Evolutionary conservation across 2,888 invertebrate genomes (phyloP).

Genomic region (Amphipoea oculea): DNA sequence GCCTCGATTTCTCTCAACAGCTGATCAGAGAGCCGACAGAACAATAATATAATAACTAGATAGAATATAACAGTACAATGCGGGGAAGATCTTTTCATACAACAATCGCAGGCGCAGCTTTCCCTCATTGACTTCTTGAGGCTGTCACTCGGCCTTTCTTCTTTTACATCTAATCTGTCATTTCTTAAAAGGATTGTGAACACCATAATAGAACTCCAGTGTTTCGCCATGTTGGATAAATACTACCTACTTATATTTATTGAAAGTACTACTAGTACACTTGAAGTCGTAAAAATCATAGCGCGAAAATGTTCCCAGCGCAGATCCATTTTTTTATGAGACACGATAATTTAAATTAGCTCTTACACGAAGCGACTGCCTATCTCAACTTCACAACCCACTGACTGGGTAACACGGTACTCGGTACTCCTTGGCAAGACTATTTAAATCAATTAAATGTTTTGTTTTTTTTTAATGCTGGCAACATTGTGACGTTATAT

Average conservation of each 20-base stretch:
- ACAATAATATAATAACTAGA: neutral
- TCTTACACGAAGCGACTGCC: no score
- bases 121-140: constrained; percentile 19
- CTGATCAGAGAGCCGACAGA: neutral
- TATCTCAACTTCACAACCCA: neutral
- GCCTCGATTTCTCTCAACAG: neutral
- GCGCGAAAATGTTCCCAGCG: no score
- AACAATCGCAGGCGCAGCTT: constrained; percentile 26
- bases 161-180: neutral
- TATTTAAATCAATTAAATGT: neutral
- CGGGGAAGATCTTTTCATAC: constrained; percentile 1
- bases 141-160: constrained; percentile 1
- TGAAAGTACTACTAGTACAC: neutral
- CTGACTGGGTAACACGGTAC: neutral
- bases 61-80: constrained; percentile 27
- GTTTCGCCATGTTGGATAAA: neutral
- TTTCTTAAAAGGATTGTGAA: neutral
- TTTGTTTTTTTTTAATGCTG: no score
- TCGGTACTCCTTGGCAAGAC: neutral
- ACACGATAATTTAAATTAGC: no score
- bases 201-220: neutral
- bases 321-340: no score
- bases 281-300: no score
- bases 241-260: neutral
- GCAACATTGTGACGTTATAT: no score